Conservation (phyloP, 1,140 invertebrate species). For the Drosophila mauritiana region DNA sequence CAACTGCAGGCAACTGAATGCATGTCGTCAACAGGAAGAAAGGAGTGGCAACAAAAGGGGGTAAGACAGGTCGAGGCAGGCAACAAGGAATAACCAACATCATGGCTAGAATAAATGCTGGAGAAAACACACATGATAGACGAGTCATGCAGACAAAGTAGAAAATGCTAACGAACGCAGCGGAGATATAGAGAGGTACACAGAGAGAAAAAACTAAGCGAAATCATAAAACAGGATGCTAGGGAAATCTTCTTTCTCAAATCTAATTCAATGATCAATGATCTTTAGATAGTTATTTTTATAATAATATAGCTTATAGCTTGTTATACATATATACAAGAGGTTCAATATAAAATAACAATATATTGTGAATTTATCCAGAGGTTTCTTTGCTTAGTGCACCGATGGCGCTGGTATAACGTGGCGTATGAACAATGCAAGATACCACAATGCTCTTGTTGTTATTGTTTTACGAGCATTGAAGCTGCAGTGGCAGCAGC, state of each 20-base stretch:
- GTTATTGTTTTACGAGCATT: conserved; percentile 68
- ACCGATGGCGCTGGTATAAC: conserved; percentile 44
- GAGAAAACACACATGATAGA: conserved; percentile 57
- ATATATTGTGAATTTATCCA: background rate
- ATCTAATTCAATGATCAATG: background rate
- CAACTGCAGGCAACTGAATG: conserved; percentile 41
- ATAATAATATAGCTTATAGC: no score
- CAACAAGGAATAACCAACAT: conserved; percentile 60
- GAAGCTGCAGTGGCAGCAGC: conserved; percentile 19
- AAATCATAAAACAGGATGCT: background rate
- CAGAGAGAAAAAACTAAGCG: background rate
- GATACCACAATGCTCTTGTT: conserved; percentile 68
- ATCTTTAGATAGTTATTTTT: background rate
- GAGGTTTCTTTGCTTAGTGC: background rate
- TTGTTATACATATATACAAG: no score
- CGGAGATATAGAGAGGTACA: background rate
- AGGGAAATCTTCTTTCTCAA: no score
- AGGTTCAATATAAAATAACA: no score
- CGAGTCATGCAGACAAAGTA: conserved; percentile 48
- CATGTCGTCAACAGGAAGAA: conserved; percentile 58
- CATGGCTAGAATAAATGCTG: conserved; percentile 75
- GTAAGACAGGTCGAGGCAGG: conserved; percentile 52
- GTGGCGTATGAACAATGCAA: conserved; percentile 78
- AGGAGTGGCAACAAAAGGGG: background rate
- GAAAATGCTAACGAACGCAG: conserved; percentile 60